phyloP scores from a whole-genome alignment of 2,113 vertebrate genomes.

The Nycticryphes semicollaris region DNA sequence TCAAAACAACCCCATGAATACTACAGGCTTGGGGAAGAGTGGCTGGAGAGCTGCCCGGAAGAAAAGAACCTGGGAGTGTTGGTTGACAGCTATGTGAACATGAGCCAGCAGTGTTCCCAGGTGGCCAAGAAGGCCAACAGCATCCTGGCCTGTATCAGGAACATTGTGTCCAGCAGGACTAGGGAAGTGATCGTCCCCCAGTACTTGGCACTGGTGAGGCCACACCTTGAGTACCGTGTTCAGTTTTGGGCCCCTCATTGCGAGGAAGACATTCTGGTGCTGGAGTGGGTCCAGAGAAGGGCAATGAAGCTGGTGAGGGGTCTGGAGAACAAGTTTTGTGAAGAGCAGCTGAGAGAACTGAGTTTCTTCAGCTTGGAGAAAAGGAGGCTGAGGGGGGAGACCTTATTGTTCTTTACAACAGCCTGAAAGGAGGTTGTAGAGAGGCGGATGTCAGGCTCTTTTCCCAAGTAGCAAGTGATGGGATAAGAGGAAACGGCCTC shows the following conservation, averaged over 20 bases:
- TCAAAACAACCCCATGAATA: background rate
- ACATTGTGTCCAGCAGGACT: background rate
- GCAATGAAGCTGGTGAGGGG: background rate
- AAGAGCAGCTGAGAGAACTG: background rate
- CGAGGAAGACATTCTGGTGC: background rate
- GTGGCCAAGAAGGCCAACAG: background rate
- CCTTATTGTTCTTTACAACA: fast-evolving
- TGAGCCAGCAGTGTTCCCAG: background rate
- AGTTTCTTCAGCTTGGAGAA: background rate
- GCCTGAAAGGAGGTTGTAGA: background rate
- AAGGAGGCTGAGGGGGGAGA: no score
- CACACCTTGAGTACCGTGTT: background rate
- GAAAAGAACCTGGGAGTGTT: background rate
- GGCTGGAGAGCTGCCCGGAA: background rate
- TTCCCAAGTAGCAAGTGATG: background rate
- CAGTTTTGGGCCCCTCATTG: background rate
- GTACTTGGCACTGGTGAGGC: background rate
- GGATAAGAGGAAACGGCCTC: background rate
- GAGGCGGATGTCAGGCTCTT: background rate
- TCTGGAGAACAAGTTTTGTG: background rate
- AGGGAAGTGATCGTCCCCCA: background rate
- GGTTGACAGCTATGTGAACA: background rate
- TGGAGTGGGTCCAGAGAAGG: background rate
- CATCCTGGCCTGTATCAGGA: background rate
- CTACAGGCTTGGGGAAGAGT: background rate